Evolutionary conservation across 2,113 vertebrate species (phyloP).

Genomic region (Nasalis larvatus): DNA sequence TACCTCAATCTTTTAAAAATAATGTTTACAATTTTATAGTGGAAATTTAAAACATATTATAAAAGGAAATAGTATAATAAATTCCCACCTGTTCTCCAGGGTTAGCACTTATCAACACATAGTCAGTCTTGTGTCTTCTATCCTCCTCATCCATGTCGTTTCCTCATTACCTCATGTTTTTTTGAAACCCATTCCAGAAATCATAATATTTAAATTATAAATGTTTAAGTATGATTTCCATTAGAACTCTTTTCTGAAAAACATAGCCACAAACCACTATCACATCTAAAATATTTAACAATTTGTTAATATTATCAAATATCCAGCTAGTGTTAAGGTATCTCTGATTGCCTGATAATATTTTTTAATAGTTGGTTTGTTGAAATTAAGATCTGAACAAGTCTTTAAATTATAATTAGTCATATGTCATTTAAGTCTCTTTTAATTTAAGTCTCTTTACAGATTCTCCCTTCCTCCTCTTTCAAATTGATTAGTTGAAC

Average conservation of each 20-base stretch:
- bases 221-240: background rate
- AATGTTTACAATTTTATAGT: background rate
- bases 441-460: background rate
- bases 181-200: slow-evolving; percentile 19
- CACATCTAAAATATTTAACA: background rate
- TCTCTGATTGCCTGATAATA: background rate
- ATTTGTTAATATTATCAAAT: background rate
- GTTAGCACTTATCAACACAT: background rate
- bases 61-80: background rate
- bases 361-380: background rate
- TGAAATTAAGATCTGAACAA: slow-evolving; percentile 26
- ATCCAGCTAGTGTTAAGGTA: background rate
- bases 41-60: slow-evolving; percentile 17
- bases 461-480: background rate
- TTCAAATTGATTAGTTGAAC: background rate
- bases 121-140: background rate
- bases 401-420: background rate
- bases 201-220: slow-evolving; percentile 21
- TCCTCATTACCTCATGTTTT: background rate
- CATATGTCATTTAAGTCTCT: background rate
- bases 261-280: background rate
- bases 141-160: background rate
- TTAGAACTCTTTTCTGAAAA: slow-evolving; percentile 1
- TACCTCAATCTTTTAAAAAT: background rate
- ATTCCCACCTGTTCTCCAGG: background rate